Evolutionary conservation across 2,888 invertebrate genomes (phyloP).

Genomic region (Scaptomyza reducta): DNA sequence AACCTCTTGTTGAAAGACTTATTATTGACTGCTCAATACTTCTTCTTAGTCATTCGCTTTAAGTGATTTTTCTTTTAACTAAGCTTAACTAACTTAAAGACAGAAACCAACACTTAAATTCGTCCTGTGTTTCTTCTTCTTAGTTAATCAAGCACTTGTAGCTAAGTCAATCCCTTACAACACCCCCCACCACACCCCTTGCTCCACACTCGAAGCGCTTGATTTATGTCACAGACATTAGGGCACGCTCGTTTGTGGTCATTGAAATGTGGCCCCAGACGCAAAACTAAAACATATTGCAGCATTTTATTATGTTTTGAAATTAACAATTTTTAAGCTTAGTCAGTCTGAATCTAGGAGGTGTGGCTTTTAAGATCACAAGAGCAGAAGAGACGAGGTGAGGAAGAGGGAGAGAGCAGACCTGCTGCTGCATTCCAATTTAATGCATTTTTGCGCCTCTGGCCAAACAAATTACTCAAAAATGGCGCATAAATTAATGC

Average conservation of each 20-base stretch:
- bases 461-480: constrained; percentile 70
- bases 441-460: constrained; percentile 62
- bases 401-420: background rate
- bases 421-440: constrained; percentile 53
- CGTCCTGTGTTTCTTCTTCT: too few species aligned
- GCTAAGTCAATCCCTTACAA: too few species aligned
- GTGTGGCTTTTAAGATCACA: background rate
- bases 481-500: constrained; percentile 67
- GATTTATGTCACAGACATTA: constrained; percentile 66
- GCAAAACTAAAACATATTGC: constrained; percentile 48
- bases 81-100: too few species aligned
- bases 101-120: too few species aligned
- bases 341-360: background rate
- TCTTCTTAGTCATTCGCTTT: too few species aligned
- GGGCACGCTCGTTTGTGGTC: constrained; percentile 38
- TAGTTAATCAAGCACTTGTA: too few species aligned
- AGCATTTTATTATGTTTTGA: constrained; percentile 63
- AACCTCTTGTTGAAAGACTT: too few species aligned
- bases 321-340: constrained; percentile 66
- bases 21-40: too few species aligned
- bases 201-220: constrained; percentile 3
- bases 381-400: background rate
- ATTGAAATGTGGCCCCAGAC: constrained; percentile 42
- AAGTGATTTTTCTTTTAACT: too few species aligned
- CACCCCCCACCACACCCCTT: too few species aligned